phyloP scores from a whole-genome alignment of 2,113 vertebrate species.

The Pygathrix nemaeus region DNA sequence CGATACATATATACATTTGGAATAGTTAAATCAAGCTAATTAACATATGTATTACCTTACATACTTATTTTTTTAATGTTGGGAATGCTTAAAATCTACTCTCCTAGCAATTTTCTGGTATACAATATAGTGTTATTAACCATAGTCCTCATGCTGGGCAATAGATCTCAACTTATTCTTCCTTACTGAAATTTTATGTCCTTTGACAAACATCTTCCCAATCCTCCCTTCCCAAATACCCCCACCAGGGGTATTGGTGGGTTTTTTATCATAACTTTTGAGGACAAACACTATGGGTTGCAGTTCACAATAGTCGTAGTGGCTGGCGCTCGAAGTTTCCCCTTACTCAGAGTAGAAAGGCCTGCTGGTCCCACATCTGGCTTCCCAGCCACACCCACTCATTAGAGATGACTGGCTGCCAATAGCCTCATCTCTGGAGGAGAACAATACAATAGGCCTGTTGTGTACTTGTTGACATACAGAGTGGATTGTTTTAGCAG shows the following conservation, averaged over 20 bases:
- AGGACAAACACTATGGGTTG: slow-evolving; percentile 17
- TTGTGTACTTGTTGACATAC: slow-evolving; percentile 77
- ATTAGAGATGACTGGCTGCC: slow-evolving; percentile 68
- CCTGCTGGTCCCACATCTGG: slow-evolving; percentile 64
- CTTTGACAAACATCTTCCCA: background rate
- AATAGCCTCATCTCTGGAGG: slow-evolving; percentile 63
- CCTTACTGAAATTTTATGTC: background rate
- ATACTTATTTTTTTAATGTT: background rate
- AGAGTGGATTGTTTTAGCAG: slow-evolving; percentile 80
- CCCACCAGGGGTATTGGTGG: background rate
- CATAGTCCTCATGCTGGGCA: background rate
- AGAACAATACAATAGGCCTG: slow-evolving; percentile 68
- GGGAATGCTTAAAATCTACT: background rate
- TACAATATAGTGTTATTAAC: background rate
- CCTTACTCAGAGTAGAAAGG: slow-evolving; percentile 58
- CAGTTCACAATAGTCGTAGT: slow-evolving; percentile 43
- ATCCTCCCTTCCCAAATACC: background rate
- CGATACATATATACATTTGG: background rate
- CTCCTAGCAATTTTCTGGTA: background rate
- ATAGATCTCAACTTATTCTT: background rate
- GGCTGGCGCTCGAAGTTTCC: slow-evolving; percentile 27
- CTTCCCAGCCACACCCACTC: slow-evolving; percentile 64
- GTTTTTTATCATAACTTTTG: slow-evolving; percentile 20
- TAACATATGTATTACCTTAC: background rate
- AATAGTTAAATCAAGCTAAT: background rate